Conservation (phyloP, 2,888 invertebrate genomes). For the Eupelmus urozonus region DNA sequence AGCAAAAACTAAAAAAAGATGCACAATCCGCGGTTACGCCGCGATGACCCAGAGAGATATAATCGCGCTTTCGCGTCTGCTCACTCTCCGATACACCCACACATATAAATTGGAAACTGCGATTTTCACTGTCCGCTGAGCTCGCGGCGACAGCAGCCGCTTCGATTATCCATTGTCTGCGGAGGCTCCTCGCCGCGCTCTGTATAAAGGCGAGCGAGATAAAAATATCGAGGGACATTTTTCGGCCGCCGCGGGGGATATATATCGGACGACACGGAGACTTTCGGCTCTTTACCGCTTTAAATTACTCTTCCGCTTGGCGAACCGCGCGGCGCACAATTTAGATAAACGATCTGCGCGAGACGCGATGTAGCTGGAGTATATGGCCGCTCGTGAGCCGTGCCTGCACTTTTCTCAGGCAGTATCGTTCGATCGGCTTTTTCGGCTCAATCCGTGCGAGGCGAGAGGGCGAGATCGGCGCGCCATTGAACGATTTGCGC, state of each 20-base stretch:
- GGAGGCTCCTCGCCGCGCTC: constrained; percentile 4
- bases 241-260: background rate
- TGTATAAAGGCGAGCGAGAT: constrained; percentile 12
- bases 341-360: constrained; percentile 43
- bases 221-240: constrained; percentile 40
- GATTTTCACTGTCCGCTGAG: constrained; percentile 56
- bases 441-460: background rate
- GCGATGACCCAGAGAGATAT: constrained; percentile 49
- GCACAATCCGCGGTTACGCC: background rate
- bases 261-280: background rate
- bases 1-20: background rate
- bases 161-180: constrained; percentile 51
- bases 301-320: constrained; percentile 29
- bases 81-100: constrained; percentile 3
- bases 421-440: background rate
- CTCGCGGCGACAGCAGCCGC: constrained; percentile 14
- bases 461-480: too few species aligned
- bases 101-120: constrained; percentile 50
- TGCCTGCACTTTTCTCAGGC: background rate
- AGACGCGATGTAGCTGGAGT: background rate
- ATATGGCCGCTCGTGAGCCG: background rate
- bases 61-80: constrained; percentile 24
- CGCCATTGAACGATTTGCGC: too few species aligned
- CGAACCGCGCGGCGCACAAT: background rate
- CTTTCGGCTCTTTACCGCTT: constrained; percentile 26